Evolutionary conservation across 2,888 invertebrate species (phyloP), one percentile per base, ranked within the genome.

Genomic region (Acutogordius australiensis): DNA sequence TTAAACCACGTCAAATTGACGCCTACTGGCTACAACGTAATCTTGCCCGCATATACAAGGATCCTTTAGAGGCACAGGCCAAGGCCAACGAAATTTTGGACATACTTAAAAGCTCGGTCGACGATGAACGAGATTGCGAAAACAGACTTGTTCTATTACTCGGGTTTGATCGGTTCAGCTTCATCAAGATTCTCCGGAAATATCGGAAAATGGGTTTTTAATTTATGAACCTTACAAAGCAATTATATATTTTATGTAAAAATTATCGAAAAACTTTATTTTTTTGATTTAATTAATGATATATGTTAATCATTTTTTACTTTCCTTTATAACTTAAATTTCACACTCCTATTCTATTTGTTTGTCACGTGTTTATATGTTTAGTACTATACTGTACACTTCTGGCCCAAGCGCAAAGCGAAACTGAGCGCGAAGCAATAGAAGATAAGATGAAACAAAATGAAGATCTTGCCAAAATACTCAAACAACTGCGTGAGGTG

Each of bases 1-100:
- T 77, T 1, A 90, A 91, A 72, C 87, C 97, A 0, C 77, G 88
- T 65, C 94, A 97, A 68, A 90, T 97, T 63, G 97, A 97, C 72
- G 97, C 97, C 0, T 94, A 94, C 73, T 97, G 97, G 97, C 76
- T 97, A 44, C 97, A 99, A 70, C 75, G 97, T 60, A 79, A 86
- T 60, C 77, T 97, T 0, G 85, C 87, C 60, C 81, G 88, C 67
- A 84, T 84, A 69, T 94, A 87, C 70, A 51, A 51, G 23, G 82
- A 87, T 60, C 90, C 94, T 0, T 86, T 90, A 78, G 80, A 84
- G 30, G 91, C 94, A 0, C 90, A 91, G 75, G 81, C 84, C 29
- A 82, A 80, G 70, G 71, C 72, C 1, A 66, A 67, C 30, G 86
- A 88, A 74, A 84, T 87, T 1, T 70, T 88, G 44, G 78, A 80